Evolutionary conservation across 2,113 vertebrate genomes (phyloP).

Genomic region (Entosphenus tridentatus): DNA sequence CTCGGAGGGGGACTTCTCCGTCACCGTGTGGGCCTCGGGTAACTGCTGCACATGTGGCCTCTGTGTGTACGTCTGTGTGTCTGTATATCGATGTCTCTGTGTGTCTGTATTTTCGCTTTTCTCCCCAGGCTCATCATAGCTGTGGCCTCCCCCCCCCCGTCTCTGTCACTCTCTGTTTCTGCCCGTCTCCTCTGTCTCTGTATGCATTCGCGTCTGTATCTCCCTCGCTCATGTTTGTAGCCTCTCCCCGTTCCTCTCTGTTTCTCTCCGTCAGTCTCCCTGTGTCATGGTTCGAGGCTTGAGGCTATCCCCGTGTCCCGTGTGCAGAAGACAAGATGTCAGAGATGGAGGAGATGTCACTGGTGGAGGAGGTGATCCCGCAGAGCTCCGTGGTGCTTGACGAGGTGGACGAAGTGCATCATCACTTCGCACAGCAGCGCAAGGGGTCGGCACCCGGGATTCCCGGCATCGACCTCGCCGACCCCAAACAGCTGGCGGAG

Average conservation of each 20-base stretch:
- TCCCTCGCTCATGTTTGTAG: no score
- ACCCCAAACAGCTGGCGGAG: slow-evolving; percentile 90
- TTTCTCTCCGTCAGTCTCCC: no score
- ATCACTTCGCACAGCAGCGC: background rate
- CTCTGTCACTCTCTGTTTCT: no score
- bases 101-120: no score
- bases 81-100: no score
- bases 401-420: background rate
- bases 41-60: slow-evolving; percentile 16
- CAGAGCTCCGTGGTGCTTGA: background rate
- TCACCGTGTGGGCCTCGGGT: slow-evolving; percentile 97
- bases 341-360: slow-evolving; percentile 4
- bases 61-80: no score
- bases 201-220: no score
- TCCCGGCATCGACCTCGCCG: slow-evolving; percentile 85
- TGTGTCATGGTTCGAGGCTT: no score
- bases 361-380: slow-evolving; percentile 5
- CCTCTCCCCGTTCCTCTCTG: no score
- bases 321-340: slow-evolving; percentile 1
- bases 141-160: no score
- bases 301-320: background rate
- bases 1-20: slow-evolving; percentile 88
- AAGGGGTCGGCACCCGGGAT: slow-evolving; percentile 31
- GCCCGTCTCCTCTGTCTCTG: background rate
- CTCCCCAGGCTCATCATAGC: no score